A percentile compares a stretch with the other conserved stretches of the same genome.
Evolutionary conservation across 2,113 vertebrate species (phyloP).

Genomic region (Rhombomys opimus): DNA sequence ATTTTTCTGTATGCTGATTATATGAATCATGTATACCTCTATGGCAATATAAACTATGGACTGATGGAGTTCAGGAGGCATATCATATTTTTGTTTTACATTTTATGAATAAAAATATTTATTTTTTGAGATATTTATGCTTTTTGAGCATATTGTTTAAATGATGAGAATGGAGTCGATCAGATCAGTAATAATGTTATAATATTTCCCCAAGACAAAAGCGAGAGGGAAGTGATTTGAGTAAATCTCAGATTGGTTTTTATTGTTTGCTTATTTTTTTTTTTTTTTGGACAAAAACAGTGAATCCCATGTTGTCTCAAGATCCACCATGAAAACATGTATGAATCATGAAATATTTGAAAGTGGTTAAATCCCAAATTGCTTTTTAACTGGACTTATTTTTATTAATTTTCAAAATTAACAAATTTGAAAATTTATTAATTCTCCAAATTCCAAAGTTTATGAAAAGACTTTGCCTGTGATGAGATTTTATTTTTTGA

Average conservation of each 20-base stretch:
- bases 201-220: neutral
- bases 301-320: neutral
- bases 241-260: neutral
- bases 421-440: too few relatives aligned
- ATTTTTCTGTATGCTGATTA: neutral
- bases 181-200: neutral
- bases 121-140: too few relatives aligned
- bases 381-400: neutral
- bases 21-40: neutral
- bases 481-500: neutral
- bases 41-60: neutral
- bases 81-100: neutral
- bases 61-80: neutral
- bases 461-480: neutral
- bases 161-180: neutral
- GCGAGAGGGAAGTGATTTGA: neutral
- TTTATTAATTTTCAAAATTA: too few relatives aligned
- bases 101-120: neutral
- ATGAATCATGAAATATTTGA: neutral
- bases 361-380: neutral
- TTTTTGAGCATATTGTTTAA: neutral
- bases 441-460: neutral
- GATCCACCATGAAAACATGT: accelerated
- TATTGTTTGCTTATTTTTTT: neutral
- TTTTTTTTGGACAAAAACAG: neutral